Conservation (phyloP, 2,797 vertebrate genomes). For the Tauraco hartlaubi region DNA sequence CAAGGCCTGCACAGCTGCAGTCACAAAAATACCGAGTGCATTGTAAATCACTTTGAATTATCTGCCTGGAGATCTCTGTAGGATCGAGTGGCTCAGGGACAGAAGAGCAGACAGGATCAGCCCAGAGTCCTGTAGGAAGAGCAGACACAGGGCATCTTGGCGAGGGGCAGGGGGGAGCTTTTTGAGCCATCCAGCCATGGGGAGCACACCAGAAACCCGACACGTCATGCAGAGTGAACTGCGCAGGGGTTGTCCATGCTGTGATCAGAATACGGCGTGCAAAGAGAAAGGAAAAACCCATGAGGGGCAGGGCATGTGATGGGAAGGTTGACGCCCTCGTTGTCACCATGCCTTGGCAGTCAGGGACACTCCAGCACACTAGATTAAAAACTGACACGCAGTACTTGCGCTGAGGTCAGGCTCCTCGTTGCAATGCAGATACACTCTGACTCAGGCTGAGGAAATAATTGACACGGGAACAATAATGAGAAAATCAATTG, state of each 20-base stretch:
- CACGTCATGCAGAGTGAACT: not conserved
- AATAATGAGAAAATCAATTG: slow-evolving; percentile 73
- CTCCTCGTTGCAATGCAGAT: slow-evolving; percentile 29
- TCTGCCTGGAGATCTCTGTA: not conserved
- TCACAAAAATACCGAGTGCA: not conserved
- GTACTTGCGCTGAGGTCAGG: not conserved
- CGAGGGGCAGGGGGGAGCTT: rapidly evolving
- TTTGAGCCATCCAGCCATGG: not conserved
- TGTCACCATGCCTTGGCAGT: not conserved
- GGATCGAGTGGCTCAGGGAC: not conserved
- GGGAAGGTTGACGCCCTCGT: not conserved
- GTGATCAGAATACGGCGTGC: not conserved
- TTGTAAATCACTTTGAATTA: not conserved
- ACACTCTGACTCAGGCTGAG: not conserved
- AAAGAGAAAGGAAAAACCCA: not conserved
- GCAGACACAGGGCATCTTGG: not conserved
- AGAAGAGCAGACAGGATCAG: not conserved
- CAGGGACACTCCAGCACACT: not conserved
- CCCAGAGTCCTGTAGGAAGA: not conserved
- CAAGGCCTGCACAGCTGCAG: not conserved
- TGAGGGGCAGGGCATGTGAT: rapidly evolving
- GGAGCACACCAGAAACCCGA: not conserved
- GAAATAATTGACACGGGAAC: slow-evolving; percentile 58
- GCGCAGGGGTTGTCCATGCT: rapidly evolving
- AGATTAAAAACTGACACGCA: not conserved